These are phyloP conservation scores for Listronotus oregonensis DNA, from an alignment of 1,140 invertebrate genomes.

Conservation along the genomic window DNA sequence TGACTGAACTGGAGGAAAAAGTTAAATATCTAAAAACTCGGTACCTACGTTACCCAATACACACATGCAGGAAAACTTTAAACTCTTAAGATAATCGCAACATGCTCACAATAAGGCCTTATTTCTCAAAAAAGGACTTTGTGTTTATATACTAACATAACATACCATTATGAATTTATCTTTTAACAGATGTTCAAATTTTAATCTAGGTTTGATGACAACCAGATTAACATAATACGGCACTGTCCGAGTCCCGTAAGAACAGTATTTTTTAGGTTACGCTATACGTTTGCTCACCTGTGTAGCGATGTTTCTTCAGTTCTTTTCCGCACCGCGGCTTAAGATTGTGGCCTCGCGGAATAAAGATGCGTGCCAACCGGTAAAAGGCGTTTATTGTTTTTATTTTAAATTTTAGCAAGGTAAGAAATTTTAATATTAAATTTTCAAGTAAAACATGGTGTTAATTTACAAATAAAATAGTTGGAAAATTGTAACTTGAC, in stretches of 20 bases:
- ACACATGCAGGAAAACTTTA: no score
- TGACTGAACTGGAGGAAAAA: no score
- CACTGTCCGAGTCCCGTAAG: conserved; percentile 31
- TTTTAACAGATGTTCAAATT: background rate
- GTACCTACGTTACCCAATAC: no score
- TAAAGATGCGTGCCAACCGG: conserved; percentile 1
- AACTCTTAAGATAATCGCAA: no score
- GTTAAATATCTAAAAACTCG: no score
- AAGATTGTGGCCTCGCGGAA: conserved; percentile 5
- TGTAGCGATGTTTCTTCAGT: background rate
- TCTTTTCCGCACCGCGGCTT: background rate
- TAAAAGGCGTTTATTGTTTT: background rate
- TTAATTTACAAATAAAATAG: no score
- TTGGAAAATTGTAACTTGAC: no score
- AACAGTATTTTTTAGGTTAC: conserved; percentile 28
- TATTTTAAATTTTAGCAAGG: background rate
- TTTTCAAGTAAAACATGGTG: no score
- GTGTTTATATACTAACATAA: no score
- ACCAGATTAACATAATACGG: conserved; percentile 33
- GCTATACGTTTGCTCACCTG: background rate
- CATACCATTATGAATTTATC: background rate
- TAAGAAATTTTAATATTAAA: background rate
- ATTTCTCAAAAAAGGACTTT: no score
- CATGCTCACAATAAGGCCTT: no score
- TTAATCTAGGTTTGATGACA: background rate